Evolutionary conservation across 2,113 vertebrate species (phyloP).

Genomic region (Mirounga angustirostris): DNA sequence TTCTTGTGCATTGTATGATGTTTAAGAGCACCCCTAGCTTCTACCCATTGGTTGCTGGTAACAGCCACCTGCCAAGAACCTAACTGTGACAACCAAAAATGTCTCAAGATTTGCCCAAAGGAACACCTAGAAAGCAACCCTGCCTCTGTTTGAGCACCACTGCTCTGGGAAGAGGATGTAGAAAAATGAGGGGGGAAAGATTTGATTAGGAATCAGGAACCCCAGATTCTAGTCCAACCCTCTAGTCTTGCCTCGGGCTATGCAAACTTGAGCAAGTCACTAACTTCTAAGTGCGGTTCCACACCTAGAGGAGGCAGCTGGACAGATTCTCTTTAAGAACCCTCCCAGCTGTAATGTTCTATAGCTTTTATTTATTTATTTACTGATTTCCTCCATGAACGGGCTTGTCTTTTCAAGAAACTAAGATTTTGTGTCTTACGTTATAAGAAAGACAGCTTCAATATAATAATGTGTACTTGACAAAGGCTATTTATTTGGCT

Average conservation of each 20-base stretch:
- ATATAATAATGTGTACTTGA: not conserved
- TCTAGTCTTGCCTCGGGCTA: not conserved
- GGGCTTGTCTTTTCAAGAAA: conserved; percentile 39
- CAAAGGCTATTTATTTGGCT: not conserved
- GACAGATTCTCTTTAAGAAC: not conserved
- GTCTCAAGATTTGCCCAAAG: not conserved
- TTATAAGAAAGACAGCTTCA: not conserved
- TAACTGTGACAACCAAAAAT: not conserved
- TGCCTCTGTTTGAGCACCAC: not conserved
- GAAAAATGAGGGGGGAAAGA: not conserved
- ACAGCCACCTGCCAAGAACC: not conserved
- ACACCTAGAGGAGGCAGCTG: not conserved
- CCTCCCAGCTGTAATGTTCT: not conserved
- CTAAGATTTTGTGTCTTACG: not conserved
- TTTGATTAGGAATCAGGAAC: not conserved
- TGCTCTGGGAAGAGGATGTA: not conserved
- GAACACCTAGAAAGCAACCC: not conserved
- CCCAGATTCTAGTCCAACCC: not conserved
- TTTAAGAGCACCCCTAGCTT: not conserved
- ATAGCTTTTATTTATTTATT: not conserved
- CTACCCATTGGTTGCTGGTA: not conserved
- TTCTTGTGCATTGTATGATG: not conserved
- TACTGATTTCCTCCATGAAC: not conserved
- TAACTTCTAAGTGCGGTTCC: not conserved
- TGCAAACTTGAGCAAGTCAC: not conserved